Conservation (phyloP, 1,140 invertebrate genomes). For the Thaumetopoea pityocampa region DNA sequence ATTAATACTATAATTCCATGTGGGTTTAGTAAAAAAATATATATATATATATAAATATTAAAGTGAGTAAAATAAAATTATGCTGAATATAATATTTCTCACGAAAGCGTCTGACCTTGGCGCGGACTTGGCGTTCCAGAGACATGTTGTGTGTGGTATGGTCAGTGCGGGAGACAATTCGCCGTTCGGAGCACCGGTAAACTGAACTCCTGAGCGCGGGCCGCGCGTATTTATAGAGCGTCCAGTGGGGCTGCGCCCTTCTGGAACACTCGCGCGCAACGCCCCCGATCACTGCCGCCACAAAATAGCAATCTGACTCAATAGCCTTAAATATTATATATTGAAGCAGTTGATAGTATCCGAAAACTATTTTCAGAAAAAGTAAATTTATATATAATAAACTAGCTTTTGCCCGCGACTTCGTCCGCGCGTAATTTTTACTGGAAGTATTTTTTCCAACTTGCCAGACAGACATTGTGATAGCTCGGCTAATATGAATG, state of each 20-base stretch:
- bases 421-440: too few species aligned
- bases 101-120: constrained; percentile 78
- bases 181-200: constrained; percentile 52
- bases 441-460: too few species aligned
- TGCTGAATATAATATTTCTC: constrained; percentile 8
- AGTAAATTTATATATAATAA: too few species aligned
- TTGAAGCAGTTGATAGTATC: constrained; percentile 7
- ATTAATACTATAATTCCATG: too few species aligned
- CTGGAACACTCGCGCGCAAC: constrained; percentile 61
- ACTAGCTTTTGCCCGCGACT: too few species aligned
- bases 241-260: constrained; percentile 52
- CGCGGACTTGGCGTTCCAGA: constrained; percentile 87
- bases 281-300: constrained; percentile 40
- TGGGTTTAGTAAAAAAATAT: too few species aligned
- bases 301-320: constrained; percentile 68
- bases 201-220: constrained; percentile 68
- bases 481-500: too few species aligned
- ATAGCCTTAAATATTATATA: constrained; percentile 42
- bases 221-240: constrained; percentile 69
- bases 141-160: constrained; percentile 79
- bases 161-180: constrained; percentile 38
- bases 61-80: neutral
- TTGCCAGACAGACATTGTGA: too few species aligned
- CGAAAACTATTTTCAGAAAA: too few species aligned
- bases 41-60: neutral